Evolutionary conservation across 2,797 vertebrate species (phyloP).

Genomic region (Anniella stebbinsi): DNA sequence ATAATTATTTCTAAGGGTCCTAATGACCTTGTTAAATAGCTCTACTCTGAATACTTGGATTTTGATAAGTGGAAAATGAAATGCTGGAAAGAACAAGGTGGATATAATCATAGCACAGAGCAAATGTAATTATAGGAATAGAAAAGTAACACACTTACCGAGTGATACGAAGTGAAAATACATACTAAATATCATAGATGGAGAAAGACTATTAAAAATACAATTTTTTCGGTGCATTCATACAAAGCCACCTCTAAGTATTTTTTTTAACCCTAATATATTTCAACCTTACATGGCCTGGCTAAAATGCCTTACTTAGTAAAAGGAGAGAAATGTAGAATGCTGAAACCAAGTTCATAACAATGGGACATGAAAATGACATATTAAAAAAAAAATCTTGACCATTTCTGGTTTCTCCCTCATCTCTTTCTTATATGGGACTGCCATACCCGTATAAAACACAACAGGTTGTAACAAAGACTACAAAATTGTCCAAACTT

Average conservation of each 20-base stretch:
- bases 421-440: too few relatives aligned
- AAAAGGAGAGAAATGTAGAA: neutral
- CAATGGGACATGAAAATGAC: neutral
- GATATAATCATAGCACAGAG: neutral
- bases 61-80: constrained; percentile 29
- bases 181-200: neutral
- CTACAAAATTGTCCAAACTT: too few relatives aligned
- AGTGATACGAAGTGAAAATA: neutral
- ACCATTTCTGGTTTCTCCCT: too few relatives aligned
- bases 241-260: neutral
- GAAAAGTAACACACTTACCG: neutral
- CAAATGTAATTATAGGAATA: constrained; percentile 6
- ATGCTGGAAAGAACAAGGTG: constrained; percentile 13
- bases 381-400: neutral
- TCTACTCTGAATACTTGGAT: neutral
- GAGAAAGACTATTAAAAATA: neutral
- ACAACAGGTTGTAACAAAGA: too few relatives aligned
- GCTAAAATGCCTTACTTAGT: neutral
- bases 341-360: neutral
- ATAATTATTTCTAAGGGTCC: constrained; percentile 32
- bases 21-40: constrained; percentile 21
- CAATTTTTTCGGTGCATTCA: neutral
- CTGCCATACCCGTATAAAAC: too few relatives aligned
- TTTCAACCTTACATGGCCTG: neutral
- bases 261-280: neutral